Percentiles rank a stretch among this genome's conserved stretches.
These are phyloP conservation scores for Drosophila elegans DNA, from an alignment of 1,140 invertebrate genomes.

Conservation along the genomic window DNA sequence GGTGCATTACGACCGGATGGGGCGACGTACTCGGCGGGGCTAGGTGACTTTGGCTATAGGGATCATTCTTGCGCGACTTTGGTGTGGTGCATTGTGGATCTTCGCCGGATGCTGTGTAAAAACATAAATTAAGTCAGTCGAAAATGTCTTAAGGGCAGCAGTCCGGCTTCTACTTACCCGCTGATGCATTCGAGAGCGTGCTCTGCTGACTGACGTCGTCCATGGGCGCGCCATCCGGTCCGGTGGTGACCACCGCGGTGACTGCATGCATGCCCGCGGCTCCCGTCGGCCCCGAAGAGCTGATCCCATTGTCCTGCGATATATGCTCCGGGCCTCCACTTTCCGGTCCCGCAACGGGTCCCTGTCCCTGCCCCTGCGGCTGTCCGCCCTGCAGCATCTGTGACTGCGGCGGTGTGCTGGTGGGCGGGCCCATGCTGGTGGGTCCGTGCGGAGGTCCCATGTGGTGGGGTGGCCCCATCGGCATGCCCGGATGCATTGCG, in stretches of 20 bases:
- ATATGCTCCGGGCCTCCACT: slow-evolving; percentile 80
- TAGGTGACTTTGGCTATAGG: slow-evolving; percentile 89
- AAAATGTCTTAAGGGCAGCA: not conserved
- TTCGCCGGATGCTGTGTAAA: slow-evolving; percentile 91
- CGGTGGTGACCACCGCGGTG: slow-evolving; percentile 94
- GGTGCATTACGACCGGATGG: slow-evolving; percentile 87
- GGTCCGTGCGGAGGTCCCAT: slow-evolving; percentile 86
- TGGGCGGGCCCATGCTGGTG: slow-evolving; percentile 86
- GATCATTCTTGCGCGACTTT: slow-evolving; percentile 89
- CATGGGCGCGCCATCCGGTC: slow-evolving; percentile 93
- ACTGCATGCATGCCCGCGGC: slow-evolving; percentile 87
- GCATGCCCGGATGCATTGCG: slow-evolving; percentile 84
- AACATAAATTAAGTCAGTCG: slow-evolving; percentile 3
- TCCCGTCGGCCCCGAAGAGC: slow-evolving; percentile 85
- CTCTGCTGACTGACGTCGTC: slow-evolving; percentile 96
- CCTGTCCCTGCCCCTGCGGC: slow-evolving; percentile 51
- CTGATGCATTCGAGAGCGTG: slow-evolving; percentile 95
- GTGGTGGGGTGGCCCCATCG: slow-evolving; percentile 87
- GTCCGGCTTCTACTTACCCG: slow-evolving; percentile 86
- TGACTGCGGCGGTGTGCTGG: slow-evolving; percentile 77
- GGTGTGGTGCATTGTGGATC: slow-evolving; percentile 91
- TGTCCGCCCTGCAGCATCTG: slow-evolving; percentile 64
- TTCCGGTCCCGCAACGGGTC: slow-evolving; percentile 35
- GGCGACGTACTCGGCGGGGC: slow-evolving; percentile 91
- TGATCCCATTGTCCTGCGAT: slow-evolving; percentile 84